A percentile compares a stretch with the other conserved stretches of the same genome.
Conservation (phyloP, 1,140 invertebrate genomes). For the Papilio xuthus region DNA sequence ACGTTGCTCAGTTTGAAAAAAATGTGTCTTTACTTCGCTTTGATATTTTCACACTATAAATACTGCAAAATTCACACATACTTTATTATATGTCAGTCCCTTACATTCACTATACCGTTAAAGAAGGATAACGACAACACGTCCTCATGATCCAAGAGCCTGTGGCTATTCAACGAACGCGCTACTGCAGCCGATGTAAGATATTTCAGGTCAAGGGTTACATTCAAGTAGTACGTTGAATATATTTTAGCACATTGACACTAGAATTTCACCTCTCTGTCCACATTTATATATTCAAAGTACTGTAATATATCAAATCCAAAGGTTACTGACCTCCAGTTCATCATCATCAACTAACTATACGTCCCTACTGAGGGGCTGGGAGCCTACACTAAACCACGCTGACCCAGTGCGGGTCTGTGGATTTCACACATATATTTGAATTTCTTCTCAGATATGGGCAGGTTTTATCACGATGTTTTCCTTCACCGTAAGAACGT, state of each 20-base stretch:
- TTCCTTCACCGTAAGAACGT: no score
- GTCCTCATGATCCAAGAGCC: background rate
- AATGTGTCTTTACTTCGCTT: no score
- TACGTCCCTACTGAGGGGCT: no score
- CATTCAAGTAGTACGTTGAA: background rate
- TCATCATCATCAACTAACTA: no score
- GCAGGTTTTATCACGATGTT: no score
- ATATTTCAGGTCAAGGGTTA: conserved; percentile 14
- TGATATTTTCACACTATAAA: background rate
- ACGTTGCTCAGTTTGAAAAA: background rate
- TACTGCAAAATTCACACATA: background rate
- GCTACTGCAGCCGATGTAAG: background rate
- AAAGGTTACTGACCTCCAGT: background rate
- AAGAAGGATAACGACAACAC: background rate
- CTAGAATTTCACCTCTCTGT: background rate
- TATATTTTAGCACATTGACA: conserved; percentile 8
- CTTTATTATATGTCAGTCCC: background rate
- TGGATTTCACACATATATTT: no score
- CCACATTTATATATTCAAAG: background rate
- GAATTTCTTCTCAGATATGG: no score
- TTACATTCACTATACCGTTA: conserved; percentile 15
- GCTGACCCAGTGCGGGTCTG: no score
- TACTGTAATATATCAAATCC: no score
- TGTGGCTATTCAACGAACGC: background rate
- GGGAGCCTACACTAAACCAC: no score